A percentile compares a stretch with the other conserved stretches of the same genome.
Evolutionary conservation across 2,888 invertebrate species (phyloP).

Genomic region (Rotaria macrura): DNA sequence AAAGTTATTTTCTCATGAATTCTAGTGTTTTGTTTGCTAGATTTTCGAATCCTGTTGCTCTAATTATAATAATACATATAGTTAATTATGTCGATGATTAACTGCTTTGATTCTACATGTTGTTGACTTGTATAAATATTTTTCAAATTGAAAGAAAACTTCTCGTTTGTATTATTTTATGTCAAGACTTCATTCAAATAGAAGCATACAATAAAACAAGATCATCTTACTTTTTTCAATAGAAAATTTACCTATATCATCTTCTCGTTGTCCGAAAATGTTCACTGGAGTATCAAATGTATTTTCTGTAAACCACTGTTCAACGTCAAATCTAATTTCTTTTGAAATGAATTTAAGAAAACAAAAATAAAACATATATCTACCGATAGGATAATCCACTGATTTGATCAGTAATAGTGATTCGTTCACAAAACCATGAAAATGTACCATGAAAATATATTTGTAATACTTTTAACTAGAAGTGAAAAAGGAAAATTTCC

Average conservation of each 20-base stretch:
- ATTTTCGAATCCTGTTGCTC: too few species aligned
- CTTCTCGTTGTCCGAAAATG: background rate
- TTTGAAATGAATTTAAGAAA: background rate
- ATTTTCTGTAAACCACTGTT: constrained; percentile 1
- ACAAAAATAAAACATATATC: background rate
- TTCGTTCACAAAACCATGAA: background rate
- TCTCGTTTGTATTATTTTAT: too few species aligned
- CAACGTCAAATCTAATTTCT: background rate
- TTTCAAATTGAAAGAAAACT: too few species aligned
- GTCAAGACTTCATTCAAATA: too few species aligned
- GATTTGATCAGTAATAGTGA: background rate
- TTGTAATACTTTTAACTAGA: constrained; percentile 4
- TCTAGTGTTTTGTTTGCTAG: too few species aligned
- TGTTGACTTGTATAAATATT: too few species aligned
- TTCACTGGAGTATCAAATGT: background rate
- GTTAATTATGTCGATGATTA: too few species aligned
- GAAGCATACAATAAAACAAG: too few species aligned
- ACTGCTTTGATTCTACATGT: too few species aligned
- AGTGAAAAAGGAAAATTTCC: too few species aligned
- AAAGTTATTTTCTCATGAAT: too few species aligned
- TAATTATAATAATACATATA: too few species aligned
- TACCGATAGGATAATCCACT: background rate
- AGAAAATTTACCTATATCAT: background rate
- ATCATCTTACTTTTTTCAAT: background rate
- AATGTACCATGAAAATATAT: background rate